Evolutionary conservation across 2,113 vertebrate species (phyloP).

Genomic region (Reinhardtius hippoglossoides): DNA sequence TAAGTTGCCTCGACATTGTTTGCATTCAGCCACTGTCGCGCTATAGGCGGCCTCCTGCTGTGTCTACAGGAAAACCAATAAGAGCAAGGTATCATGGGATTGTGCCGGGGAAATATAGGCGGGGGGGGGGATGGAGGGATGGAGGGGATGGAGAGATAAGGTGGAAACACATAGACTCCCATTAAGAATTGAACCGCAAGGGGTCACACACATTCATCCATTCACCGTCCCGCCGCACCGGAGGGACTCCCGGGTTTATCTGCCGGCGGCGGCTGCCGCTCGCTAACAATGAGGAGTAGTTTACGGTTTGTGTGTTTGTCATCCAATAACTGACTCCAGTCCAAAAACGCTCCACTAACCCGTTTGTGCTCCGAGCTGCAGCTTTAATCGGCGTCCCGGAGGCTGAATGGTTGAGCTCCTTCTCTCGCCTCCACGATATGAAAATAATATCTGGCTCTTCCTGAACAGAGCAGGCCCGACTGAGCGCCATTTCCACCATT

Average conservation of each 20-base stretch:
- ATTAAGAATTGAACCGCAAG: constrained; percentile 68
- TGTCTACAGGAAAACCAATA: constrained; percentile 73
- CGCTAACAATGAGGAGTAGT: constrained; percentile 38
- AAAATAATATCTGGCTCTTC: constrained; percentile 15
- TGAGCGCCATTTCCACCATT: constrained; percentile 27
- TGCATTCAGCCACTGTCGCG: constrained; percentile 73
- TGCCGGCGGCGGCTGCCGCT: constrained; percentile 34
- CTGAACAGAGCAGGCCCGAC: constrained; percentile 14
- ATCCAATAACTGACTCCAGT: constrained; percentile 41
- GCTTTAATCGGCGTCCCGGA: constrained; percentile 11
- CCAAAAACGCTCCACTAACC: constrained; percentile 26
- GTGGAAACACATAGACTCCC: constrained; percentile 51
- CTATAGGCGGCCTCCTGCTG: constrained; percentile 53
- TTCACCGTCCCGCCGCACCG: constrained; percentile 56
- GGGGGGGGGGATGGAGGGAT: background rate
- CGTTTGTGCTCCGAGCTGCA: constrained; percentile 2
- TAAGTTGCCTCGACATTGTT: constrained; percentile 56
- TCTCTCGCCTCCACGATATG: background rate
- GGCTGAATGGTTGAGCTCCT: constrained; percentile 7
- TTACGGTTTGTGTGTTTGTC: constrained; percentile 49
- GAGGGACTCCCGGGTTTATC: constrained; percentile 55
- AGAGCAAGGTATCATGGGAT: constrained; percentile 70
- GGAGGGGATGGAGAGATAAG: constrained; percentile 52
- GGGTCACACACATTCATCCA: constrained; percentile 28
- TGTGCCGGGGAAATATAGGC: constrained; percentile 54